Percentiles rank a stretch among this genome's conserved stretches.
Evolutionary conservation across 2,888 invertebrate genomes (phyloP).

Genomic region (Xanthia togata): DNA sequence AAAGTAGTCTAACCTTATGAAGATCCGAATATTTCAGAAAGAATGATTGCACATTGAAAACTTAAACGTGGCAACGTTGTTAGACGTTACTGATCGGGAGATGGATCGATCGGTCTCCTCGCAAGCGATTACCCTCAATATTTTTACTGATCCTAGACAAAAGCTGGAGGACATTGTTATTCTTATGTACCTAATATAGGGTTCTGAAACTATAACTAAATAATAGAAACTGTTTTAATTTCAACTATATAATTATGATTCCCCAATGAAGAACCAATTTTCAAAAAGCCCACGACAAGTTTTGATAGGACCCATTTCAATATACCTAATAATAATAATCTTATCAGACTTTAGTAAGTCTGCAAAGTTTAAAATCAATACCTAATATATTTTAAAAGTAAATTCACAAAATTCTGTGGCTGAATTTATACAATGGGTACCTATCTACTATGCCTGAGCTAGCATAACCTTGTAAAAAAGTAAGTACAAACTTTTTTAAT

Average conservation of each 20-base stretch:
- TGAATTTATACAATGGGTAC: background rate
- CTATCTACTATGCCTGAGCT: background rate
- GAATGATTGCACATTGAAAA: constrained; percentile 32
- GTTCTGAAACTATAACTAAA: constrained; percentile 19
- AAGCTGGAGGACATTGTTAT: background rate
- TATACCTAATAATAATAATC: constrained; percentile 11
- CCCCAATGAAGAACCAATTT: constrained; percentile 3
- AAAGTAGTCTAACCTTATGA: constrained; percentile 10
- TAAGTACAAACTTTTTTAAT: constrained; percentile 32
- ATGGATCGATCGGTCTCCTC: constrained; percentile 24
- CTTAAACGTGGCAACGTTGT: constrained; percentile 16
- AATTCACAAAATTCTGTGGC: constrained; percentile 8
- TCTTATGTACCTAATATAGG: background rate
- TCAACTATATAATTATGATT: background rate
- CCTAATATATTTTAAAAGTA: constrained; percentile 35
- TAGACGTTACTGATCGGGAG: constrained; percentile 1
- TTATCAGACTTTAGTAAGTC: constrained; percentile 34
- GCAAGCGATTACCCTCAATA: constrained; percentile 18
- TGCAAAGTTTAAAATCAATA: constrained; percentile 53
- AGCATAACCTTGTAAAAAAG: background rate
- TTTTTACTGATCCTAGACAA: constrained; percentile 26
- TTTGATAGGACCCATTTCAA: constrained; percentile 13
- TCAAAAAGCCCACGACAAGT: constrained; percentile 8
- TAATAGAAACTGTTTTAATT: constrained; percentile 6
- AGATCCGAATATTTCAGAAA: constrained; percentile 26